Evolutionary conservation across 2,113 vertebrate species (phyloP), one percentile per base, ranked within the genome.

Genomic region (Salvelinus namaycush): DNA sequence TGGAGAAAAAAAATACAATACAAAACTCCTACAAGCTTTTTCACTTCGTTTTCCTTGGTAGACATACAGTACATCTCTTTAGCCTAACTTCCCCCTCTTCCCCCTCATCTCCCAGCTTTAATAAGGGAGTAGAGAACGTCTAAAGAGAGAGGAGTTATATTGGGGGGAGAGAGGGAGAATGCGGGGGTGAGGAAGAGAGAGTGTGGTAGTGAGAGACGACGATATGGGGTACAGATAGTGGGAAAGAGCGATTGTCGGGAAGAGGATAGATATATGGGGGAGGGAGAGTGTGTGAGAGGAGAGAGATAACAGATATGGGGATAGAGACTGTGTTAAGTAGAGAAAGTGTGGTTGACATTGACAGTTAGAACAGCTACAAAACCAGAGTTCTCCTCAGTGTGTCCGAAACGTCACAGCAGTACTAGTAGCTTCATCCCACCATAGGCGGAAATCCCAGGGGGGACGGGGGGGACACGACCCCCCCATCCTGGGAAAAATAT

Each of bases 271-370:
- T 76, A 34, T 7, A 1, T 34, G 6, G 34, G 6, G 6, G 75
- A 73, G 1, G 87, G 86, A 89, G 89, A 87, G 84, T 79, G 75
- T 74, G 76, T 75, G 83, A 87, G 81, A 81, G 39, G 39, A 44
- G 73, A 88, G 80, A 71, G 51, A 68, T 81, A 75, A 81, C 24
- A 51, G n/a, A 26, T 73, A 22, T 85, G 73, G 0, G 0, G 75
- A 79, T 68, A 80, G 80, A 1, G 70, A 75, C 68, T 49, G 67
- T 39, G 29, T 70, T 59, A 68, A 6, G 20, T 12, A 18, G 9
- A 20, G 34, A 49, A 27, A 24, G 27, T 7, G 62, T 34, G 34
- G 44, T 54, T 54, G 75, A 79, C 2, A 67, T 20, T 20, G 49
- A 39, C 75, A 69, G 34, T 76, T 72, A 69, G 80, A 80, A 69